phyloP scores from a whole-genome alignment of 2,797 vertebrate genomes.

The Helostoma temminkii region DNA sequence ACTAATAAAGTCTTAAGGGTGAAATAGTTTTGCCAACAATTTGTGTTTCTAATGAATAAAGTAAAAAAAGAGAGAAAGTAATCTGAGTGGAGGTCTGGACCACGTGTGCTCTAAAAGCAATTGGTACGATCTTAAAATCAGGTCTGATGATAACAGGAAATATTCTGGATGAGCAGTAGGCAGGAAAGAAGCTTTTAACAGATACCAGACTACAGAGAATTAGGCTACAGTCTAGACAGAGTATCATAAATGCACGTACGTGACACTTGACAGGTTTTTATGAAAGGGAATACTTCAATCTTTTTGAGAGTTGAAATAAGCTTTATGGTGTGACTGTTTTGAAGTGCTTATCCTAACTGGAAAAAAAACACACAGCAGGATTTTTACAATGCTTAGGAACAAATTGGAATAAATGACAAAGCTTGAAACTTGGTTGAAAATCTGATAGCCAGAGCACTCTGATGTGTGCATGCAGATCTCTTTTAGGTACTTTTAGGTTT shows the following conservation, averaged over 20 bases:
- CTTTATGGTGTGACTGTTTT: background rate
- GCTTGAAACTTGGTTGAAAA: no score
- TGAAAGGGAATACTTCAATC: background rate
- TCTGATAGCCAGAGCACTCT: no score
- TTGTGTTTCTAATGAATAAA: background rate
- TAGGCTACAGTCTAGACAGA: background rate
- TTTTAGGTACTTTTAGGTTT: no score
- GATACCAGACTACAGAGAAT: background rate
- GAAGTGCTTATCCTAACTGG: conserved; percentile 4
- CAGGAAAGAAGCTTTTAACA: conserved; percentile 3
- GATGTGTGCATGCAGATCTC: no score
- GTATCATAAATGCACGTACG: background rate
- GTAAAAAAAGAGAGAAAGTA: background rate
- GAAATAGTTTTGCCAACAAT: background rate
- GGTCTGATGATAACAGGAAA: background rate
- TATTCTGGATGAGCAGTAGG: background rate
- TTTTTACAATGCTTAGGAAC: background rate
- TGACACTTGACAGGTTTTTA: background rate
- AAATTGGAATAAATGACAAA: conserved; percentile 1
- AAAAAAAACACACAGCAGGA: conserved; percentile 8
- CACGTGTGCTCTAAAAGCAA: background rate
- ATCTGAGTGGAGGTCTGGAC: background rate
- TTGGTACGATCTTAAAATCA: background rate
- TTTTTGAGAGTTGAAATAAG: conserved; percentile 8
- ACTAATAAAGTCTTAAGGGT: no score